Evolutionary conservation across 23 tunicate genomes (phyloP), one percentile per base, ranked within the genome.

Genomic region (Styela clava): DNA sequence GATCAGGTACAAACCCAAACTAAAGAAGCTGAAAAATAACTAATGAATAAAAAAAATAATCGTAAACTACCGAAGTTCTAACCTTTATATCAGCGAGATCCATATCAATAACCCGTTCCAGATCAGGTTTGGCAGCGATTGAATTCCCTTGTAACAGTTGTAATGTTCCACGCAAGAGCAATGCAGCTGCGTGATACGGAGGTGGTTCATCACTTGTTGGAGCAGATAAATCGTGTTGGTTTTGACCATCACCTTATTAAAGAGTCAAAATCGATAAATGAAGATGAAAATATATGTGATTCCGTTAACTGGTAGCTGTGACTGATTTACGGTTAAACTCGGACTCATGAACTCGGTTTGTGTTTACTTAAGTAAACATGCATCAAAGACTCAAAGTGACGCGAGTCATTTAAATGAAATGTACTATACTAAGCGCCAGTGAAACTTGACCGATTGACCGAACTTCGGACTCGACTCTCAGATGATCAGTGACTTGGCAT

Each of bases 111-210:
- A 92, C 86, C 2, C 74, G 31, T 16, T 92, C 74, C 2, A 92
- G 69, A 64, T 92, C 97, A 19, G 67, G 68, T 29, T 33, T 35
- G 1, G 92, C 97, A 1, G 76, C 68, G 2, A 34, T 56, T 2
- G 81, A 26, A 37, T 87, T 73, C 2, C 97, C 89, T 26, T 33
- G 19, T 31, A 92, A 83, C 2, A 92, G 28, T 36, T 87, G 74
- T 30, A 92, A 83, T 12, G 91, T 86, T 7, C 86, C 97, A 22
- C 97, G 87, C 0, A 92, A 78, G 62, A 92, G 67, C 2, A 78
- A 52, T 0, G 97, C 97, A 33, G 86, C 89, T 24, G 84, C 61
- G 22, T 32, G 32, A 23, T 63, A 69, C 7, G 79, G 51, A 2
- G 65, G 65, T 16, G 69, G 64, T 0, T 30, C 35, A 32, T 71